phyloP scores from a whole-genome alignment of 2,797 vertebrate species.

The Pempheris klunzingeri region DNA sequence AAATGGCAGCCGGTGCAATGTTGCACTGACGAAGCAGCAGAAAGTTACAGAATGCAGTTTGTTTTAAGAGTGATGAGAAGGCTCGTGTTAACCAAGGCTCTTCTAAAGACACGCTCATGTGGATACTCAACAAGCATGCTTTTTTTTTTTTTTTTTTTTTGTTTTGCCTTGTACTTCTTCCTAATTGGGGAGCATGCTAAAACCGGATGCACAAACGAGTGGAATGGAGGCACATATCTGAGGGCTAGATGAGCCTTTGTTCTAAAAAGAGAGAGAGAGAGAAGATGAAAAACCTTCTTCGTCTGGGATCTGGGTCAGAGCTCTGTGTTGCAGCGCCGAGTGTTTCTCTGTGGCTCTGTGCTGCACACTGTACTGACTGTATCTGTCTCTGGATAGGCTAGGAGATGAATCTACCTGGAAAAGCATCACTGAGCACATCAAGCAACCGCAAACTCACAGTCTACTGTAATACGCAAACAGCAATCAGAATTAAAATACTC shows the following conservation, averaged over 20 bases:
- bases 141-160: conserved; percentile 3
- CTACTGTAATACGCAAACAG: conserved; percentile 58
- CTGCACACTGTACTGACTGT: conserved; percentile 65
- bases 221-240: conserved; percentile 74
- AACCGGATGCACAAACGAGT: conserved; percentile 71
- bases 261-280: conserved; percentile 77
- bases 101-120: conserved; percentile 42
- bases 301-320: conserved; percentile 83
- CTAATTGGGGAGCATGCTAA: conserved; percentile 67
- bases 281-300: conserved; percentile 75
- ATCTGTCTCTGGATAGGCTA: conserved; percentile 51
- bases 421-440: conserved; percentile 46
- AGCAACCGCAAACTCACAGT: conserved; percentile 28
- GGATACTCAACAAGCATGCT: conserved; percentile 31
- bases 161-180: conserved; percentile 54
- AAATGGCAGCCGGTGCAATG: neutral
- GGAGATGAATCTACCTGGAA: conserved; percentile 42
- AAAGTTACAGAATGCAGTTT: conserved; percentile 28
- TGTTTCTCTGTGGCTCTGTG: conserved; percentile 52
- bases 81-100: conserved; percentile 38
- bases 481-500: conserved; percentile 53
- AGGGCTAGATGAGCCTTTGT: conserved; percentile 80
- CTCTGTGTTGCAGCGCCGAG: conserved; percentile 66
- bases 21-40: neutral
- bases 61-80: conserved; percentile 59